Conservation (phyloP, 1,140 invertebrate genomes). For the Musca vetustissima region DNA sequence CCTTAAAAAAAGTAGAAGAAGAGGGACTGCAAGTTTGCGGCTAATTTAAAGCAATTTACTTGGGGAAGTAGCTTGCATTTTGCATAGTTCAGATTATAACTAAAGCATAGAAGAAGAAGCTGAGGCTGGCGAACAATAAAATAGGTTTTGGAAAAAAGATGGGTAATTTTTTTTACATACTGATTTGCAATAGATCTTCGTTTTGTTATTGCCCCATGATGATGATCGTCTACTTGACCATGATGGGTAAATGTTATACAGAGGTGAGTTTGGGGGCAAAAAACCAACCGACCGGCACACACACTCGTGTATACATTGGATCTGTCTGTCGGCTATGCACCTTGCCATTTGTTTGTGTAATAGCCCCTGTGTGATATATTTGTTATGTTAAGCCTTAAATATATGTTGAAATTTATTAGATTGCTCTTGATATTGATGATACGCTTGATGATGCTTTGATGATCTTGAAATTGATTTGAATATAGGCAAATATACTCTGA, state of each 20-base stretch:
- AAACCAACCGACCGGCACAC: background rate
- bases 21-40: too few relatives aligned
- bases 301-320: background rate
- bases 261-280: too few relatives aligned
- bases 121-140: too few relatives aligned
- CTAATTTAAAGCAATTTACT: slow-evolving; percentile 23
- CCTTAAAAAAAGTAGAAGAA: too few relatives aligned
- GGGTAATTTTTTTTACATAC: too few relatives aligned
- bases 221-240: background rate
- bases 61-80: background rate
- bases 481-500: too few relatives aligned
- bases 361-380: background rate
- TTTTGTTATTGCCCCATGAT: too few relatives aligned
- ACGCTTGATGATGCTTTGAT: background rate
- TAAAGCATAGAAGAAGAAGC: background rate
- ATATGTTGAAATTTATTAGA: slow-evolving; percentile 3
- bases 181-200: too few relatives aligned
- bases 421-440: slow-evolving; percentile 17
- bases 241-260: slow-evolving; percentile 15
- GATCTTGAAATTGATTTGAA: background rate
- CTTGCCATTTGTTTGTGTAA: background rate
- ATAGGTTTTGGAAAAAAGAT: too few relatives aligned
- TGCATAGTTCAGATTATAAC: slow-evolving; percentile 19
- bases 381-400: slow-evolving; percentile 9
- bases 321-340: background rate